phyloP scores from a whole-genome alignment of 2,797 vertebrate genomes.

The Hippocampus kuda region DNA sequence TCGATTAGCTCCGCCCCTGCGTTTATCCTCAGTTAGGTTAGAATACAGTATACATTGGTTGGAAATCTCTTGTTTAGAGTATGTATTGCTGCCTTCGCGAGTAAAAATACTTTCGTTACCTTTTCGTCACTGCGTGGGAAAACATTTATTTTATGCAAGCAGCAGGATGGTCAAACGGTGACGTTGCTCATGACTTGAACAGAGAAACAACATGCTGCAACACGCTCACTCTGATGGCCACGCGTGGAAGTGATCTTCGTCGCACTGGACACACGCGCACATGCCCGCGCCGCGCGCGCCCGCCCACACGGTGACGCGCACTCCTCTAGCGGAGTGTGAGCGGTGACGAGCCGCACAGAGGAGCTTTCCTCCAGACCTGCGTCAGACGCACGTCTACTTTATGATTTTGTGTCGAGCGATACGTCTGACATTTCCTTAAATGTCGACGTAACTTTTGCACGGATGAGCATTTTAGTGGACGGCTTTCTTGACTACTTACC shows the following conservation, averaged over 20 bases:
- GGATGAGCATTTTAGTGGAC: neutral
- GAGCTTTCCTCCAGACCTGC: conserved; percentile 36
- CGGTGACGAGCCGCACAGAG: conserved; percentile 28
- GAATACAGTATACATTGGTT: too few relatives aligned
- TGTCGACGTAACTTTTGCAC: neutral
- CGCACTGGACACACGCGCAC: conserved; percentile 13
- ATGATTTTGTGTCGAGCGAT: conserved; percentile 4
- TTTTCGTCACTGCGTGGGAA: too few relatives aligned
- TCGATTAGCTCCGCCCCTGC: too few relatives aligned
- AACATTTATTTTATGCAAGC: too few relatives aligned
- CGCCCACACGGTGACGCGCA: neutral
- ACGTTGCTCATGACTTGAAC: too few relatives aligned
- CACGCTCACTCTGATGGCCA: neutral
- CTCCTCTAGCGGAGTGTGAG: conserved; percentile 8
- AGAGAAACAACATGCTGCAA: conserved; percentile 1
- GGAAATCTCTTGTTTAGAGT: too few relatives aligned
- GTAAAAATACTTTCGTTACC: too few relatives aligned
- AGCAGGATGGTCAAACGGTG: too few relatives aligned
- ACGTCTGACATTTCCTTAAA: neutral
- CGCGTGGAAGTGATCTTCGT: neutral
- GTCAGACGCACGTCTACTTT: conserved; percentile 42
- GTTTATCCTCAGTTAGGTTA: too few relatives aligned
- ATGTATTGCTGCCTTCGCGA: too few relatives aligned
- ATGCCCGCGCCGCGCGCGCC: conserved; percentile 3
- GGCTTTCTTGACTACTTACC: neutral